A percentile compares a stretch with the other conserved stretches of the same genome.
Conservation (phyloP, 2,113 vertebrate genomes). For the Clarias batrachus region DNA sequence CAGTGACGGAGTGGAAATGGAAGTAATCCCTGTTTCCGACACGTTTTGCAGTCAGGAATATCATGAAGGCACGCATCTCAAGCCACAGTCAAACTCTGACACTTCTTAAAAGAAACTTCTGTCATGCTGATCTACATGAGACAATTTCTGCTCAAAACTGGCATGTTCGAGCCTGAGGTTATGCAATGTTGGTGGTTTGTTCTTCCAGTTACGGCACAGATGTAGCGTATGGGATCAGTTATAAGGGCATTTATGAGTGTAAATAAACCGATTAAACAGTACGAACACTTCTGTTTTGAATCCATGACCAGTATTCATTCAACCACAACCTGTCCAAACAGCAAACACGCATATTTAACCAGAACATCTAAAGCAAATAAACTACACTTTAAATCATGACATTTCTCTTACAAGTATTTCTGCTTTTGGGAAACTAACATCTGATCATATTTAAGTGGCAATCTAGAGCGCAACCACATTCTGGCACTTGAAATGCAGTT, state of each 20-base stretch:
- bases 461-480: not conserved
- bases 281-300: slow-evolving; percentile 24
- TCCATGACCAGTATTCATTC: slow-evolving; percentile 6
- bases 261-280: slow-evolving; percentile 37
- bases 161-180: not conserved
- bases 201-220: slow-evolving; percentile 1
- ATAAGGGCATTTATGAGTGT: slow-evolving; percentile 37
- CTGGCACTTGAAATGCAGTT: not conserved
- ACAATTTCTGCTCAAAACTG: not conserved
- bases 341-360: not conserved
- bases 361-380: not conserved
- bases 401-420: not conserved
- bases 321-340: not conserved
- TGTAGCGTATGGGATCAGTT: not conserved
- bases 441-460: not conserved
- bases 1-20: not conserved
- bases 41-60: not conserved
- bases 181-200: slow-evolving; percentile 42
- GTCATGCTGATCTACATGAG: not conserved
- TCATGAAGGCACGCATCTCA: slow-evolving; percentile 6
- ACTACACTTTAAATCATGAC: not conserved
- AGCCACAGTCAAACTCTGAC: not conserved
- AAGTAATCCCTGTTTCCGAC: not conserved
- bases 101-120: not conserved
- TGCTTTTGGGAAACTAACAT: not conserved